Conservation (phyloP, 2,113 vertebrate genomes). For the Elephantulus edwardii region DNA sequence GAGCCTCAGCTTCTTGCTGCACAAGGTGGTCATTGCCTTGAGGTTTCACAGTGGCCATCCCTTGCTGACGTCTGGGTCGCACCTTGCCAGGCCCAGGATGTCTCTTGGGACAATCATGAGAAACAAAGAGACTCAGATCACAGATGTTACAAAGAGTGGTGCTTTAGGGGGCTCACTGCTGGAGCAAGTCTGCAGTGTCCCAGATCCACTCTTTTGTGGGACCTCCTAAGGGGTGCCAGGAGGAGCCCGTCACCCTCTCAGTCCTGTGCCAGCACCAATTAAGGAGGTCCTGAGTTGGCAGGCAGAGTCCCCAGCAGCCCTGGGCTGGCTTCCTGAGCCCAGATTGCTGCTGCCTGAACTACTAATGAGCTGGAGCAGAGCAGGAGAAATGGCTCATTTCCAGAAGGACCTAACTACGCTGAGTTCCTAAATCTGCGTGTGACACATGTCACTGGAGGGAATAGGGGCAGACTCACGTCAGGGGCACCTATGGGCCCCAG, state of each 20-base stretch:
- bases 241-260: background rate
- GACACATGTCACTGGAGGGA: background rate
- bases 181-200: background rate
- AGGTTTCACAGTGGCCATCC: background rate
- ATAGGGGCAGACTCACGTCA: rapidly evolving
- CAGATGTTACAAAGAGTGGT: background rate
- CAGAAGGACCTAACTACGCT: background rate
- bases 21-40: background rate
- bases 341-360: background rate
- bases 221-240: background rate
- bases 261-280: background rate
- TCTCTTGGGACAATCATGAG: background rate
- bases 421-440: background rate
- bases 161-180: background rate
- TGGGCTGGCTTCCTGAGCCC: background rate
- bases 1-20: background rate
- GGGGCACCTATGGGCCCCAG: background rate
- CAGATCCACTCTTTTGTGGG: background rate
- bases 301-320: background rate
- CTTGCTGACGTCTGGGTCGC: too few species aligned
- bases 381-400: background rate
- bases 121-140: background rate
- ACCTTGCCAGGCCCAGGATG: background rate
- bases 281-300: slow-evolving; percentile 17
- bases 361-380: background rate